Evolutionary conservation across 2,797 vertebrate genomes (phyloP).

Genomic region (Brachyalestes nurse): DNA sequence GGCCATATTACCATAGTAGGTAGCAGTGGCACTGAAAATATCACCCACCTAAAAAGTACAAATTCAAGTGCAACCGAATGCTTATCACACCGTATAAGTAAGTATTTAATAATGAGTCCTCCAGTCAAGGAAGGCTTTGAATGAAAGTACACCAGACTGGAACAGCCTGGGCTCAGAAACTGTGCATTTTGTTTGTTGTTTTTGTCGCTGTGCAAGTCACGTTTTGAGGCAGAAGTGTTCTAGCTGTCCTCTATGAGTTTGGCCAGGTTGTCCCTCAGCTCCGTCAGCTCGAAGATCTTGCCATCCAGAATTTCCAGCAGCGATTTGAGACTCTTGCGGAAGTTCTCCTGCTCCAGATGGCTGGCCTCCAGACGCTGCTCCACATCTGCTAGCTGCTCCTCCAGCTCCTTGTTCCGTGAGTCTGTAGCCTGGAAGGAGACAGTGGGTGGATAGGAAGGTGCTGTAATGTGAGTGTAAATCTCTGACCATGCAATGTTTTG

Average conservation of each 20-base stretch:
- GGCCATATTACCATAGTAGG: slow-evolving; percentile 37
- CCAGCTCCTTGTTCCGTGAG: slow-evolving; percentile 91
- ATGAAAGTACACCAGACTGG: slow-evolving; percentile 30
- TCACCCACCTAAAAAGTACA: slow-evolving; percentile 54
- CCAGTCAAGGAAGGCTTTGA: slow-evolving; percentile 33
- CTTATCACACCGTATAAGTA: slow-evolving; percentile 53
- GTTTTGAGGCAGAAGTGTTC: slow-evolving; percentile 74
- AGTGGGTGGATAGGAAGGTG: neutral
- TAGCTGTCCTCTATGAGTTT: slow-evolving; percentile 97
- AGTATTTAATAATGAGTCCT: slow-evolving; percentile 33
- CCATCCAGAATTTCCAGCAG: slow-evolving; percentile 98
- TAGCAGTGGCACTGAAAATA: slow-evolving; percentile 53
- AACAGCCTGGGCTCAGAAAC: slow-evolving; percentile 27
- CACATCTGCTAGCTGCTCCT: slow-evolving; percentile 91
- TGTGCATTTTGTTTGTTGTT: slow-evolving; percentile 67
- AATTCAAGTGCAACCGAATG: slow-evolving; percentile 60
- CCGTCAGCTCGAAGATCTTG: slow-evolving; percentile 99
- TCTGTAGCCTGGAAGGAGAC: slow-evolving; percentile 88
- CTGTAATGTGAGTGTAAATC: neutral
- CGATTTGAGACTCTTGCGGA: slow-evolving; percentile 97
- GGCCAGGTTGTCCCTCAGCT: slow-evolving; percentile 96
- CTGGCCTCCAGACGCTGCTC: slow-evolving; percentile 96
- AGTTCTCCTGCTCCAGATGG: slow-evolving; percentile 95
- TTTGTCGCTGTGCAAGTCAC: slow-evolving; percentile 45
- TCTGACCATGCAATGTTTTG: neutral